Percentiles rank a stretch among this genome's conserved stretches.
phyloP scores from a whole-genome alignment of 2,113 vertebrate genomes.

The Petrocephalus zakoni region DNA sequence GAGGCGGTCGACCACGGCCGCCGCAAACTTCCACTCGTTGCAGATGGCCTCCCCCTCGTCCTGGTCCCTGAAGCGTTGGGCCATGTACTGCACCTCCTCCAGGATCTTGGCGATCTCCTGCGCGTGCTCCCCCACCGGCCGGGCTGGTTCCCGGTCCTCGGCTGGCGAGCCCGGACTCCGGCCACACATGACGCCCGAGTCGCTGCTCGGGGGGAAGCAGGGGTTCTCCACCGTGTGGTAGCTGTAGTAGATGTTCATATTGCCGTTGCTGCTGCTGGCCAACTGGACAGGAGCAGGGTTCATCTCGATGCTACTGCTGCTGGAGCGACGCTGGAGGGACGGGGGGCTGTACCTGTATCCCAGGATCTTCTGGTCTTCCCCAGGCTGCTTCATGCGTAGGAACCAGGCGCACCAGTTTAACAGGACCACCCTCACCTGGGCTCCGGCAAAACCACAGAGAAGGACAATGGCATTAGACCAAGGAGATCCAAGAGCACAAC shows the following conservation, averaged over 20 bases:
- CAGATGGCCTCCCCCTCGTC: slow-evolving; percentile 75
- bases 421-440: slow-evolving; percentile 67
- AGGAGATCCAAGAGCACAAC: not conserved
- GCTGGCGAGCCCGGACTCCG: slow-evolving; percentile 43
- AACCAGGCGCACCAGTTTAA: slow-evolving; percentile 88
- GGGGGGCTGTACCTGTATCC: slow-evolving; percentile 63
- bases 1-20: slow-evolving; percentile 79
- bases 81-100: slow-evolving; percentile 80
- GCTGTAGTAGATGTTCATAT: slow-evolving; percentile 64
- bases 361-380: slow-evolving; percentile 59
- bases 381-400: slow-evolving; percentile 81
- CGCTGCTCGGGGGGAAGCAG: slow-evolving; percentile 60
- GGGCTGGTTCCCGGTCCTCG: slow-evolving; percentile 57
- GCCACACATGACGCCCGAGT: slow-evolving; percentile 54
- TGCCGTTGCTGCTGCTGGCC: slow-evolving; percentile 58
- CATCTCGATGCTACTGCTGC: slow-evolving; percentile 66
- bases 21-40: slow-evolving; percentile 86
- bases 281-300: slow-evolving; percentile 59
- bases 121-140: slow-evolving; percentile 52
- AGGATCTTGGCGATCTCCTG: slow-evolving; percentile 69
- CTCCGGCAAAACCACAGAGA: not conserved
- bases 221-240: slow-evolving; percentile 65
- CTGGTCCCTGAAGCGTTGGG: slow-evolving; percentile 71
- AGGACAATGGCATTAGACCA: not conserved
- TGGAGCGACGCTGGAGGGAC: slow-evolving; percentile 57